Percentiles rank a stretch among this genome's conserved stretches.
phyloP scores from a whole-genome alignment of 2,888 invertebrate species.

The Tenthredo notha region DNA sequence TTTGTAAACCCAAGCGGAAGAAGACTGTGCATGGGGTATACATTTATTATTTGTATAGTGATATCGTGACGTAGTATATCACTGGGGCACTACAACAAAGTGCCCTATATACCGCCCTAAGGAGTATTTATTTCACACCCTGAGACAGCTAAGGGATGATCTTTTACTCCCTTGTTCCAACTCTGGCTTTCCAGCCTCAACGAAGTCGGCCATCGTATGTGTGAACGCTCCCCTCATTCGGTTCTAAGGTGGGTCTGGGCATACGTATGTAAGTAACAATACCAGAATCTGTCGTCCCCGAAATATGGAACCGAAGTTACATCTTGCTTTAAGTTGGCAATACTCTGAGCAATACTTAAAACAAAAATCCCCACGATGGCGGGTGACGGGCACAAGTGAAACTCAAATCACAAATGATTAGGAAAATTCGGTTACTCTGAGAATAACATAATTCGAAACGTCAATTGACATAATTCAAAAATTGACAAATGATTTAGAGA shows the following conservation, averaged over 20 bases:
- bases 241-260: neutral
- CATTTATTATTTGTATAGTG: slow-evolving; percentile 9
- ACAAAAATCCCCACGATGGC: too few relatives aligned
- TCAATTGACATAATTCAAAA: too few relatives aligned
- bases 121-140: slow-evolving; percentile 44
- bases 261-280: neutral
- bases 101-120: slow-evolving; percentile 32
- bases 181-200: neutral
- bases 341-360: too few relatives aligned
- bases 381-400: too few relatives aligned
- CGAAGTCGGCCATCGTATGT: neutral
- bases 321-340: too few relatives aligned
- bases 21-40: neutral
- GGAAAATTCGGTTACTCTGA: too few relatives aligned
- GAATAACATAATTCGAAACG: too few relatives aligned
- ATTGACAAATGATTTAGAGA: too few relatives aligned
- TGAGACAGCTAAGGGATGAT: slow-evolving; percentile 46
- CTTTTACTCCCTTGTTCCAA: slow-evolving; percentile 26
- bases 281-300: too few relatives aligned
- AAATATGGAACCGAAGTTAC: too few relatives aligned
- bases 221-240: neutral
- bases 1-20: neutral
- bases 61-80: slow-evolving; percentile 16
- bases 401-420: too few relatives aligned
- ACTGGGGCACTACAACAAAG: slow-evolving; percentile 18